Percentiles rank a stretch among this genome's conserved stretches.
These are phyloP conservation scores for Limnephilus auricula DNA, from an alignment of 2,888 invertebrate genomes.

Conservation along the genomic window DNA sequence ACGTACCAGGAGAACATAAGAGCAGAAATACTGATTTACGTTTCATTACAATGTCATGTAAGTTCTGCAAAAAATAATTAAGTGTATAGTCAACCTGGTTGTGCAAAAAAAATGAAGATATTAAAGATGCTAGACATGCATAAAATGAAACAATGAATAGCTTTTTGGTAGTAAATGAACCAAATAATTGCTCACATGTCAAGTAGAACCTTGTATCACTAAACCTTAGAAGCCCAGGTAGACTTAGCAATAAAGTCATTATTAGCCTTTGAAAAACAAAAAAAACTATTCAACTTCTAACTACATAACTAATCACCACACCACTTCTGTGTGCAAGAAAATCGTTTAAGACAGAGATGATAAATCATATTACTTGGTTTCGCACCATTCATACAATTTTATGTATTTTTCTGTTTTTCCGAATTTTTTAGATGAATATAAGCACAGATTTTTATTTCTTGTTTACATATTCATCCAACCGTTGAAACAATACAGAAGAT, in stretches of 20 bases:
- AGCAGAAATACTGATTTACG: background rate
- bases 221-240: background rate
- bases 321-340: background rate
- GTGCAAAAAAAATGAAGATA: background rate
- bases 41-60: background rate
- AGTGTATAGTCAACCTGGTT: background rate
- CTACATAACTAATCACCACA: background rate
- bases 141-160: background rate
- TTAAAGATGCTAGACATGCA: background rate
- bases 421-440: background rate
- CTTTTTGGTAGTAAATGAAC: background rate
- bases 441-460: background rate
- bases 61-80: background rate
- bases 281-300: background rate
- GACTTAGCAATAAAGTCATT: background rate
- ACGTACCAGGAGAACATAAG: background rate
- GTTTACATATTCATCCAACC: too few relatives aligned
- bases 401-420: background rate
- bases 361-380: background rate
- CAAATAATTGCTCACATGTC: background rate
- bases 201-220: background rate
- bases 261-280: background rate
- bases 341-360: background rate
- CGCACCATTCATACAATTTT: background rate
- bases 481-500: too few relatives aligned